Percentiles rank a stretch among this genome's conserved stretches.
These are phyloP conservation scores for Urosaurus nigricauda DNA, from an alignment of 2,797 vertebrate genomes.

Conservation along the genomic window DNA sequence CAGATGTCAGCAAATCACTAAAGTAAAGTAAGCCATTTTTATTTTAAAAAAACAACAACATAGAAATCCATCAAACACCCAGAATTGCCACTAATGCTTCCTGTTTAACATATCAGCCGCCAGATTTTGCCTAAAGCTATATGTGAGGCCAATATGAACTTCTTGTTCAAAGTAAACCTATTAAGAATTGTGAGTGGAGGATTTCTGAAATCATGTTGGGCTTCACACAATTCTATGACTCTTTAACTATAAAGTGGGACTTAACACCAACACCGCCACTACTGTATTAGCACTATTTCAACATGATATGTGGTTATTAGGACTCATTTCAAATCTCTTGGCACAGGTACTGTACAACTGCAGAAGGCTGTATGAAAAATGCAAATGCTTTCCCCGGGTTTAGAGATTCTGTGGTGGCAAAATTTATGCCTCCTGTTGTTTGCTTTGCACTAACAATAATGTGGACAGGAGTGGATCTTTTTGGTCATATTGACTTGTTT, in stretches of 20 bases:
- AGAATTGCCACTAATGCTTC: background rate
- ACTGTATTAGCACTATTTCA: background rate
- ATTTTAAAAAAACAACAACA: background rate
- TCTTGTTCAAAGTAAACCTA: background rate
- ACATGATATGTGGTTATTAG: background rate
- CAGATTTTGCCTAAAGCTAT: background rate
- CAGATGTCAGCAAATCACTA: conserved; percentile 76
- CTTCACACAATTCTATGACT: background rate
- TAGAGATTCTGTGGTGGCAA: background rate
- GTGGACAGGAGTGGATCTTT: background rate
- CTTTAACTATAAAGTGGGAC: background rate
- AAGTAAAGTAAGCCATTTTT: conserved; percentile 49
- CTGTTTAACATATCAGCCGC: background rate
- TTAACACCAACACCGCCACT: no score
- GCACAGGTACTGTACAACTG: background rate
- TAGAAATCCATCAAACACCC: background rate
- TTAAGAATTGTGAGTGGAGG: background rate
- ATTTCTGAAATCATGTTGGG: background rate
- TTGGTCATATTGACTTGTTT: background rate
- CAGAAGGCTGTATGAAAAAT: background rate
- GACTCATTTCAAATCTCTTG: background rate
- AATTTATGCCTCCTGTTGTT: background rate
- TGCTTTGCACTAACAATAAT: background rate
- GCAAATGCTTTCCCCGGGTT: background rate
- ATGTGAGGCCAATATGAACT: background rate